These are phyloP conservation scores for Mormyrus proboscirostris DNA, from an alignment of 2,797 vertebrate species.

Conservation along the genomic window DNA sequence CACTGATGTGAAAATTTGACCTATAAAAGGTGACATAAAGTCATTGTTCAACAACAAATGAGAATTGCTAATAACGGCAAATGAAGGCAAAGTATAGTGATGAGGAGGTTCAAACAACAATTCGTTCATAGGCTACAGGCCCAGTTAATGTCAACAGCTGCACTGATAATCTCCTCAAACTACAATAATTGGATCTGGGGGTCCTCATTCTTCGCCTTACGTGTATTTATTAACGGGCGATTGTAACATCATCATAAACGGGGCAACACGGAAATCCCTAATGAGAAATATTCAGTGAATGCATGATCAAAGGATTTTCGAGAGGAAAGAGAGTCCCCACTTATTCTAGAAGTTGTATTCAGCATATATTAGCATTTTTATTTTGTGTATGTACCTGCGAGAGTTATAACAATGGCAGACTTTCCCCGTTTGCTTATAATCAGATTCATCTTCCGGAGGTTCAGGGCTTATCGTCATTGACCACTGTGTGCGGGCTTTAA, in stretches of 20 bases:
- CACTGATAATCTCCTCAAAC: background rate
- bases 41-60: background rate
- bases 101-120: background rate
- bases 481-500: background rate
- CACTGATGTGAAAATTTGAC: background rate
- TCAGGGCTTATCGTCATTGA: background rate
- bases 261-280: background rate
- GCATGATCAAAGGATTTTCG: background rate
- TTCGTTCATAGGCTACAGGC: background rate
- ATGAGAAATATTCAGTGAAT: background rate
- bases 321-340: background rate
- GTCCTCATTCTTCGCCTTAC: background rate
- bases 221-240: background rate
- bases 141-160: background rate
- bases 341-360: background rate
- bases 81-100: background rate
- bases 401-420: background rate
- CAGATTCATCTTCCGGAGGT: background rate
- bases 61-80: background rate
- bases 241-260: constrained; percentile 2
- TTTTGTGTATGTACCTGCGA: background rate
- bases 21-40: background rate
- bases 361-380: background rate
- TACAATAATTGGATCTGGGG: background rate
- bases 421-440: background rate